phyloP scores from a whole-genome alignment of 2,797 vertebrate species.

The Peromyscus aztecus region DNA sequence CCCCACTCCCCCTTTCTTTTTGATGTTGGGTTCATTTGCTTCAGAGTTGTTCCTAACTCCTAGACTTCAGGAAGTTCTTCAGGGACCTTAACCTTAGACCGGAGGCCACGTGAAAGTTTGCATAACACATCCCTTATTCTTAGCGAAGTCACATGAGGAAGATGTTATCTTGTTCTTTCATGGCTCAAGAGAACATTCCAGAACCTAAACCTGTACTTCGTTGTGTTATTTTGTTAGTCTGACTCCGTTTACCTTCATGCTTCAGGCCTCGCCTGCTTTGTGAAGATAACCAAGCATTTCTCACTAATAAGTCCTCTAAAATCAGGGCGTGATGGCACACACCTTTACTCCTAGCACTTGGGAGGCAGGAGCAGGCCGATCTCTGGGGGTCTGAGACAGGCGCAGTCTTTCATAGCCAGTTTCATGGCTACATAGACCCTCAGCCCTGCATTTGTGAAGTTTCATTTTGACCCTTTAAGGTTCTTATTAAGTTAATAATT shows the following conservation, averaged over 20 bases:
- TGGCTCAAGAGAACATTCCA: background rate
- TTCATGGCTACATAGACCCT: background rate
- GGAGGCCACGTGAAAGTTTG: background rate
- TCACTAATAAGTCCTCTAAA: background rate
- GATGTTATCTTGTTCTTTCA: background rate
- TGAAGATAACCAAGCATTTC: background rate
- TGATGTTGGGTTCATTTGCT: background rate
- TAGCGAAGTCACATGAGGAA: background rate
- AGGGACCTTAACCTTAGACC: background rate
- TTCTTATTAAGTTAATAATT: conserved; percentile 21
- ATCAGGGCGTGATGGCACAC: rapidly evolving
- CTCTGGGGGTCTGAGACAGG: too few relatives aligned
- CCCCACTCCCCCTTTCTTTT: conserved; percentile 9
- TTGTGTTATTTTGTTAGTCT: background rate
- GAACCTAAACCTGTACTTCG: background rate
- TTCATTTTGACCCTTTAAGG: conserved; percentile 10
- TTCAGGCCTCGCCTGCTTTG: background rate
- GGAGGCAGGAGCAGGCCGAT: background rate
- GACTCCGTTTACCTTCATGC: conserved; percentile 7
- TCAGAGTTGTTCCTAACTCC: background rate
- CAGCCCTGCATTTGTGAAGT: background rate
- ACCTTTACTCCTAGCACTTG: background rate
- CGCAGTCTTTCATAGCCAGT: background rate
- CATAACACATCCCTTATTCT: background rate
- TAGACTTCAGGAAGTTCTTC: background rate